These are phyloP conservation scores for Saturnia pavonia DNA, from an alignment of 2,888 invertebrate species.

Conservation along the genomic window DNA sequence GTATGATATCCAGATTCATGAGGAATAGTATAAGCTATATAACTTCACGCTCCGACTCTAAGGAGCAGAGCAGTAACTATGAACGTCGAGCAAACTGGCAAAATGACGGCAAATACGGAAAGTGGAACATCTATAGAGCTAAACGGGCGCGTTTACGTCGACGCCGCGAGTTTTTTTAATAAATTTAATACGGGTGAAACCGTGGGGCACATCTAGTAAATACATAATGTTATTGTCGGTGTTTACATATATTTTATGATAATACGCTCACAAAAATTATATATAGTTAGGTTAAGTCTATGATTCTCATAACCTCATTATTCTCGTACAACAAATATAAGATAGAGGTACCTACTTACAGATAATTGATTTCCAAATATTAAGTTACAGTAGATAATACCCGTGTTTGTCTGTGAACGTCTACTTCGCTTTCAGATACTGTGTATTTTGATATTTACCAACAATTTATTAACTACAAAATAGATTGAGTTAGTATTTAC, in stretches of 20 bases:
- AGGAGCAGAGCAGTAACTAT: too few relatives aligned
- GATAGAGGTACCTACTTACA: slow-evolving; percentile 48
- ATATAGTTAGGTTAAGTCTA: slow-evolving; percentile 1
- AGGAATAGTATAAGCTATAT: too few relatives aligned
- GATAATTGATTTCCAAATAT: slow-evolving; percentile 77
- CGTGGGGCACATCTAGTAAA: too few relatives aligned
- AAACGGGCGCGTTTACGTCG: too few relatives aligned
- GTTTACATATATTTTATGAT: not conserved
- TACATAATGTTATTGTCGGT: not conserved
- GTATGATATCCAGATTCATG: too few relatives aligned
- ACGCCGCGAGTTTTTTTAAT: too few relatives aligned
- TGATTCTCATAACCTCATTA: slow-evolving; percentile 52
- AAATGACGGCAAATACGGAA: too few relatives aligned
- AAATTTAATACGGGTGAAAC: too few relatives aligned
- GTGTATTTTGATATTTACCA: slow-evolving; percentile 51
- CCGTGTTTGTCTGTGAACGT: slow-evolving; percentile 48
- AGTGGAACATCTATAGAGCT: too few relatives aligned
- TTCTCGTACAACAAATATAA: slow-evolving; percentile 53
- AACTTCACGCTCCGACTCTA: too few relatives aligned
- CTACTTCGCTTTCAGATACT: slow-evolving; percentile 46
- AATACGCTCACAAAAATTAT: not conserved
- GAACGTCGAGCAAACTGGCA: too few relatives aligned
- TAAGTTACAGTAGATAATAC: slow-evolving; percentile 58
- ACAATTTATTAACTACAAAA: not conserved
- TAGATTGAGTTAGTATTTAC: not conserved